phyloP scores from a whole-genome alignment of 2,797 vertebrate genomes.

The Premnoplex brunnescens region DNA sequence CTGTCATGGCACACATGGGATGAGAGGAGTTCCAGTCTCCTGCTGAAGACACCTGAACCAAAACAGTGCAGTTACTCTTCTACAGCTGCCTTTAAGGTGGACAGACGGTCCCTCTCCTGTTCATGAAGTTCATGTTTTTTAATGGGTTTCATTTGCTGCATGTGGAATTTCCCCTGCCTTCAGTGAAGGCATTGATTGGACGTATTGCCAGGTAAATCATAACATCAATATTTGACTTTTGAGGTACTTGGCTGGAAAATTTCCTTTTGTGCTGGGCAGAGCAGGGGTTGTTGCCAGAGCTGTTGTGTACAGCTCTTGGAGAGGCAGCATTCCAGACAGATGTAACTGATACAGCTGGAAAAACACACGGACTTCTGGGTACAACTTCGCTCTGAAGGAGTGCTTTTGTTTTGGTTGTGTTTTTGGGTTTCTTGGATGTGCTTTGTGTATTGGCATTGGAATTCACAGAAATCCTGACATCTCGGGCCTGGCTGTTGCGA shows the following conservation, averaged over 20 bases:
- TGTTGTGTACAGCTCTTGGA: slow-evolving; percentile 6
- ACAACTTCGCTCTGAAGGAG: not conserved
- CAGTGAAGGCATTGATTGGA: not conserved
- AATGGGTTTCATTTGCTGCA: not conserved
- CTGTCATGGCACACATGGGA: not conserved
- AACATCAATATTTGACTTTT: not conserved
- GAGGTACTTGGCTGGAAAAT: slow-evolving; percentile 8
- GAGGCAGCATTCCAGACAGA: slow-evolving; percentile 30
- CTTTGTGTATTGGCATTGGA: not conserved
- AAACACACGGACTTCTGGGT: slow-evolving; percentile 1
- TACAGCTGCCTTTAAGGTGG: not conserved
- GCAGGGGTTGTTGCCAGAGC: not conserved
- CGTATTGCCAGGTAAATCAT: not conserved
- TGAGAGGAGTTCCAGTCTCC: not conserved
- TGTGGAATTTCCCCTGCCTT: not conserved
- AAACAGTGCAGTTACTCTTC: not conserved
- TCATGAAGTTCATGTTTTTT: not conserved
- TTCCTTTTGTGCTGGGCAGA: not conserved
- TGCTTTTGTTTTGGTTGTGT: not conserved
- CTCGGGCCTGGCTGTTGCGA: not conserved
- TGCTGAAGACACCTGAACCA: not conserved
- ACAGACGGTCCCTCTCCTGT: not conserved
- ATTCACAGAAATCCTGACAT: not conserved
- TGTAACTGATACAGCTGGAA: slow-evolving; percentile 43
- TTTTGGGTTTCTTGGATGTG: not conserved